Evolutionary conservation across 2,888 invertebrate genomes (phyloP).

Genomic region (Aricia artaxerxes): DNA sequence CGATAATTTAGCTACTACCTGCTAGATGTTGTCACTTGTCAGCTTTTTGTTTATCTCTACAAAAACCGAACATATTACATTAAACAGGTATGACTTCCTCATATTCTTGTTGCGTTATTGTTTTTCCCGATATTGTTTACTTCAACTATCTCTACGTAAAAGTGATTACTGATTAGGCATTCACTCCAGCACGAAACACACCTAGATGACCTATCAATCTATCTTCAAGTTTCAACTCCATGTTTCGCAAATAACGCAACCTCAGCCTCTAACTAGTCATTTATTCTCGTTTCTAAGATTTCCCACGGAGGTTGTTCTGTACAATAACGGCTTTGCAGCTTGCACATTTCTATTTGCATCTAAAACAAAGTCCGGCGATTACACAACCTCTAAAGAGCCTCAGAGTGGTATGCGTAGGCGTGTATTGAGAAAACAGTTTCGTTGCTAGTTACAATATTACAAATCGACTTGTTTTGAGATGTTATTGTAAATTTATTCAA

Average conservation of each 20-base stretch:
- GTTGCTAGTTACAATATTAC: background rate
- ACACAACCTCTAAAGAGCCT: slow-evolving; percentile 22
- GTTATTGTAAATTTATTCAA: background rate
- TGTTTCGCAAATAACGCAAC: slow-evolving; percentile 25
- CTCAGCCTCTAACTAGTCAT: slow-evolving; percentile 39
- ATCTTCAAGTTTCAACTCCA: background rate
- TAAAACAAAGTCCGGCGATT: slow-evolving; percentile 18
- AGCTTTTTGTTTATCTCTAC: background rate
- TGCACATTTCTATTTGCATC: slow-evolving; percentile 43
- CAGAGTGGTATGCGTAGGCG: slow-evolving; percentile 2
- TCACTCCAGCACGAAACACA: background rate
- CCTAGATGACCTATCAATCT: slow-evolving; percentile 9
- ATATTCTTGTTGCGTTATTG: background rate
- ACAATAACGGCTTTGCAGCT: slow-evolving; percentile 40
- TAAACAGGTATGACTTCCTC: background rate
- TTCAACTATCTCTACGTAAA: background rate
- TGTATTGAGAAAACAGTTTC: slow-evolving; percentile 29
- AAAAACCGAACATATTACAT: background rate
- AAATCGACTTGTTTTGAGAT: background rate
- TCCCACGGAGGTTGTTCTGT: slow-evolving; percentile 56
- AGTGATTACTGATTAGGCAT: background rate
- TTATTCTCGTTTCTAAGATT: slow-evolving; percentile 54
- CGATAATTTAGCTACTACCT: background rate
- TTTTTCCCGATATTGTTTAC: background rate
- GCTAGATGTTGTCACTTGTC: background rate